phyloP scores from a whole-genome alignment of 2,888 invertebrate species.

The Ypsolopha scabrella region DNA sequence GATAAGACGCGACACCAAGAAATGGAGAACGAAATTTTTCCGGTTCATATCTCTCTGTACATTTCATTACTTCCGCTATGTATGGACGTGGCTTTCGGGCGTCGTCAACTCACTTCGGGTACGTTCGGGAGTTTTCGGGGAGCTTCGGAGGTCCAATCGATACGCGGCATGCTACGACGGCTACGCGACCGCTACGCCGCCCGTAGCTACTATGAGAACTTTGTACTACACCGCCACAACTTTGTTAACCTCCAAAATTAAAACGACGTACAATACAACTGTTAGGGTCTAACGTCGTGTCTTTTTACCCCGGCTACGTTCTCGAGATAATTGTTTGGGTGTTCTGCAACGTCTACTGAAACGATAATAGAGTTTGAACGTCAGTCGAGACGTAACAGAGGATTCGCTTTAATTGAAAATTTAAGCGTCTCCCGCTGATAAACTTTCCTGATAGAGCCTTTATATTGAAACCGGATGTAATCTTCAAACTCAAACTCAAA shows the following conservation, averaged over 20 bases:
- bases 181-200: constrained; percentile 23
- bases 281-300: neutral
- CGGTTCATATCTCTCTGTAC: constrained; percentile 67
- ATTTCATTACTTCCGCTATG: constrained; percentile 68
- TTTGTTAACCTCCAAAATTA: constrained; percentile 2
- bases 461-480: neutral
- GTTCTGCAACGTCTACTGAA: neutral
- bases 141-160: constrained; percentile 49
- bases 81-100: constrained; percentile 40
- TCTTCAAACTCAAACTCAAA: too few species aligned
- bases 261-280: neutral
- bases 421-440: too few species aligned
- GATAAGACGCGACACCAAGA: constrained; percentile 52
- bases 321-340: neutral
- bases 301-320: neutral
- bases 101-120: constrained; percentile 2
- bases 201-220: constrained; percentile 53
- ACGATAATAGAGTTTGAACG: neutral
- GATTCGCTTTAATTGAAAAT: neutral
- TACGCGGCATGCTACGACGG: constrained; percentile 35
- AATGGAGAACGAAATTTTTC: constrained; percentile 64
- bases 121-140: constrained; percentile 32
- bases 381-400: neutral
- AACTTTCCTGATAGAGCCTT: too few species aligned
- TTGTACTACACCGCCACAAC: constrained; percentile 31